phyloP scores from a whole-genome alignment of 2,888 invertebrate genomes.

The Erebia aethiops region DNA sequence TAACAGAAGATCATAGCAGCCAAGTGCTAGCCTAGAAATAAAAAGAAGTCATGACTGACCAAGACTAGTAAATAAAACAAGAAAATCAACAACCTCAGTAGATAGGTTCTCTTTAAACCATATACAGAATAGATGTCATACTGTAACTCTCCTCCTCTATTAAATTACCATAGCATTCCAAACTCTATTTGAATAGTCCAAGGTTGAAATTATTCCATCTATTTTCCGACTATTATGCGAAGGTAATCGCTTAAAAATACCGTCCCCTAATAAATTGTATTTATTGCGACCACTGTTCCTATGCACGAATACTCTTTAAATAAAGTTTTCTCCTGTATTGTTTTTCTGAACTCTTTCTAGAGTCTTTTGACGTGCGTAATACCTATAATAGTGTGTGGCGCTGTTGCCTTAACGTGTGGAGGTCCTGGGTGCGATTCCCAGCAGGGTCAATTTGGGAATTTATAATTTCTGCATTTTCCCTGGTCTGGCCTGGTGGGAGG shows the following conservation, averaged over 20 bases:
- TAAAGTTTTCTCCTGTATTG: slow-evolving; percentile 5
- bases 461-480: too few species aligned
- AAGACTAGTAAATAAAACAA: neutral
- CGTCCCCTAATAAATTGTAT: slow-evolving; percentile 27
- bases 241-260: slow-evolving; percentile 26
- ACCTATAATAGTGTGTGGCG: too few species aligned
- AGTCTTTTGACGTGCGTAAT: too few species aligned
- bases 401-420: too few species aligned
- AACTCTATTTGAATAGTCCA: neutral
- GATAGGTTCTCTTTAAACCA: neutral
- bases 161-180: neutral
- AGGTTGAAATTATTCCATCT: neutral
- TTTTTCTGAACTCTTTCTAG: too few species aligned
- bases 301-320: slow-evolving; percentile 22
- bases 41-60: too few species aligned
- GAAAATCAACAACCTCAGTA: neutral
- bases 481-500: too few species aligned
- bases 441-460: too few species aligned
- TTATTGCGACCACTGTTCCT: slow-evolving; percentile 25
- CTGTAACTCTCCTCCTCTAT: neutral
- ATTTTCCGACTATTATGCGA: slow-evolving; percentile 4
- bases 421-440: too few species aligned
- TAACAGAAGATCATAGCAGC: too few species aligned
- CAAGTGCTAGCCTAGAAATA: too few species aligned
- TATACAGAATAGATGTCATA: neutral